Conservation (phyloP, 2,113 vertebrate species). For the Anseranas semipalmata region DNA sequence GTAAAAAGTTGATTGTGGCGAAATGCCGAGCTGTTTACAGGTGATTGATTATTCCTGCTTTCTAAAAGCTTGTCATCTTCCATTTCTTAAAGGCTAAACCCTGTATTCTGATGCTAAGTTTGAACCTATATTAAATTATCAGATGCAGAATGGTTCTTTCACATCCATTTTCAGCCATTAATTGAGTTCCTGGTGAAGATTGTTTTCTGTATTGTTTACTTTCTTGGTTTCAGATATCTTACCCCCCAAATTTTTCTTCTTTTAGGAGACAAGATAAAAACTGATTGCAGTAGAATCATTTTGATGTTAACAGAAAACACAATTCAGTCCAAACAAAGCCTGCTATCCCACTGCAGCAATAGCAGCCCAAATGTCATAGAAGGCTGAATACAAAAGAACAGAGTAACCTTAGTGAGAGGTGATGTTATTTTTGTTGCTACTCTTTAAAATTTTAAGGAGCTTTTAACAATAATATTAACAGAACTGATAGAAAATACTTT, state of each 20-base stretch:
- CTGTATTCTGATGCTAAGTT: neutral
- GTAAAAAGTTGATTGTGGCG: neutral
- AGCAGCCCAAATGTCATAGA: neutral
- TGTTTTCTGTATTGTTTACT: neutral
- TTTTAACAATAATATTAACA: neutral
- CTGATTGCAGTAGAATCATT: neutral
- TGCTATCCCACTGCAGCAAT: neutral
- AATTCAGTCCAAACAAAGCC: neutral
- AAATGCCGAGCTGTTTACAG: neutral
- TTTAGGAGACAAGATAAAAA: neutral
- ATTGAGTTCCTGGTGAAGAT: neutral
- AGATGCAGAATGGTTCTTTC: neutral
- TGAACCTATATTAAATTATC: neutral
- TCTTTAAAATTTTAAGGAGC: neutral
- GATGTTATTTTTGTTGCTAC: neutral
- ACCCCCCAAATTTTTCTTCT: neutral
- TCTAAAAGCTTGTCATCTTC: neutral
- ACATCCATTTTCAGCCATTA: neutral
- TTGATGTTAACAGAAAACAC: neutral
- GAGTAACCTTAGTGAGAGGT: neutral
- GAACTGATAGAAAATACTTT: neutral
- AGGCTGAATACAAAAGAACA: neutral
- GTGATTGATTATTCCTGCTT: neutral
- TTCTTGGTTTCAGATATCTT: neutral
- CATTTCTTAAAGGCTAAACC: neutral